Evolutionary conservation across 2,888 invertebrate genomes (phyloP), one percentile per base, ranked within the genome.

Genomic region (Diarsia rubi): DNA sequence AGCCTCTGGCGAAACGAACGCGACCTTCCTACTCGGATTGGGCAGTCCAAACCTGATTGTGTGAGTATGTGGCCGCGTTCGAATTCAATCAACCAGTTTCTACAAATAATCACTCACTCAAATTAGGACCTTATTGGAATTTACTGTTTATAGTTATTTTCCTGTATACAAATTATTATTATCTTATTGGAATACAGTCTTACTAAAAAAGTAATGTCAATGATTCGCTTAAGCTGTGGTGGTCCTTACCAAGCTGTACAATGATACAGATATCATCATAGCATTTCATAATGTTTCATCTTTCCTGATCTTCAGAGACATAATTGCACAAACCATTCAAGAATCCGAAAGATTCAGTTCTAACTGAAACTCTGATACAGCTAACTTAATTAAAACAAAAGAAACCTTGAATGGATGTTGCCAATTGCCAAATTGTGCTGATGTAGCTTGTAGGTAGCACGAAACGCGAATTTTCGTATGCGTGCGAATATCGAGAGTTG

Each of bases 1-100:
- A 93, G 94, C 89, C 92, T 92, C 94, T 95, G 95, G 95, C 94
- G 95, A 95, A 95, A 96, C 94, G 89, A 85, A 90, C 86, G 84
- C 94, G 96, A 95, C 96, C 96, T 96, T 96, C 95, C 94, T 92
- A 92, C 92, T 92, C 92, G 89, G 92, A 94, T 95, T 94, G 94
- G 94, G 92, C 94, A 94, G 91, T 93, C 94, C 92, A 92, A 94
- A 94, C 94, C 93, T 93, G 94, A 92, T 92, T 92, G 90, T 93
- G 90, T 84, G 89, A 89, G 89, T 90, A 89, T 91, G 90, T 90
- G 86, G 81, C 86, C 85, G 83, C 84, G 83, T 83, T 85, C 84
- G 82, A 83, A 84, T 83, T 85, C 88, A 80, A 83, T 81, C 84
- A 85, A 86, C 87, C 88, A 83, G 82, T 86, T 82, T 82, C 84